Evolutionary conservation across 2,113 vertebrate species (phyloP).

Genomic region (Drymodes brunneopygia): DNA sequence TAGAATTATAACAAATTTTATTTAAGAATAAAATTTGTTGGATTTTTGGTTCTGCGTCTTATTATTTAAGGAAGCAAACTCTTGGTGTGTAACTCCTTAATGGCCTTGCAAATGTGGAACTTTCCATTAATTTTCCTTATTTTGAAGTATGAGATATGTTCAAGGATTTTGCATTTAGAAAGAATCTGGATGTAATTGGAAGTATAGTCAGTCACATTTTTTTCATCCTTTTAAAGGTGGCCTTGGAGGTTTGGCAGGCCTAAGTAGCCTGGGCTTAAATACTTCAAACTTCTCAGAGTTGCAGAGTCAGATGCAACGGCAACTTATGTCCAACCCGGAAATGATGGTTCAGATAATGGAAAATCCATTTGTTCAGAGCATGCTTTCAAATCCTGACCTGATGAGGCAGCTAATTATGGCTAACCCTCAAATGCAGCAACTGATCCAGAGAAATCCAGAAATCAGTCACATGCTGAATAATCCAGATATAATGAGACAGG

Average conservation of each 20-base stretch:
- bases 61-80: not conserved
- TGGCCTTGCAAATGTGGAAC: not conserved
- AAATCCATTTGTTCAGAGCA: constrained; percentile 83
- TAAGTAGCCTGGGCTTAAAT: constrained; percentile 79
- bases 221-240: constrained; percentile 68
- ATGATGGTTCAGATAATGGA: constrained; percentile 87
- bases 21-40: not conserved
- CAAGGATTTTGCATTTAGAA: not conserved
- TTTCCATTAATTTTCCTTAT: not conserved
- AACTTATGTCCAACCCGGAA: constrained; percentile 84
- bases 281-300: constrained; percentile 80
- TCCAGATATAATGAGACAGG: constrained; percentile 83
- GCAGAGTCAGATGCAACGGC: constrained; percentile 82
- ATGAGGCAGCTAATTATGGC: constrained; percentile 84
- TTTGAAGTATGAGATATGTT: not conserved
- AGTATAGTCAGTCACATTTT: not conserved
- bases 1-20: not conserved
- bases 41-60: not conserved
- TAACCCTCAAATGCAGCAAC: constrained; percentile 84
- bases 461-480: not conserved
- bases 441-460: constrained; percentile 73
- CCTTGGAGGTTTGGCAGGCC: constrained; percentile 76
- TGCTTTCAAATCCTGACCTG: constrained; percentile 82
- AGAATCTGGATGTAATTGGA: not conserved
- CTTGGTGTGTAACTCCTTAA: not conserved